Base-by-base conservation (phyloP, 2,113 vertebrate species). In the Callaeas wilsoni region DNA sequence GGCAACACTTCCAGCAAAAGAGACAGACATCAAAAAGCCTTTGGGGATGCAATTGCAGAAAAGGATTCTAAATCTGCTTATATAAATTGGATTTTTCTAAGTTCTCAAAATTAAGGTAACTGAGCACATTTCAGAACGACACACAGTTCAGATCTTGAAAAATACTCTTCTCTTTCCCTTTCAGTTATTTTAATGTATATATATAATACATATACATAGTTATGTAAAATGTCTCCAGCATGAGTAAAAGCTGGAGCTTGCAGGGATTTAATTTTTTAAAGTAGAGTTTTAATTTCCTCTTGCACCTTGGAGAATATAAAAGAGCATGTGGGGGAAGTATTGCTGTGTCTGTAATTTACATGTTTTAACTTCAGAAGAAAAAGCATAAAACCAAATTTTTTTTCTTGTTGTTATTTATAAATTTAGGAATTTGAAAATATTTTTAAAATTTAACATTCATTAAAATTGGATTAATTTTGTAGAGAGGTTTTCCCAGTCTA, bases 51-150 rank as follows among this genome's bases (percentile, higher is more conserved):
- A 76, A 5, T 35, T 95, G 44, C 73, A 42, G 81, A 23, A 86
- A 79, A 86, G 19, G 33, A 44, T 84, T 87, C 33, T 77, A 88
- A 94, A 96, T 90, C 95, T 94, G 42, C 59, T 80, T 93, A 67
- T 41, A 67, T 39, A 93, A 93, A 85, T 89, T 69, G 53, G 87
- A 79, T 84, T 94, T 94, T 94, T 73, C 15, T 63, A 29, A 62
- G 16, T 44, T 94, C 33, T 91, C 37, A 82, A 88, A 94, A 79
- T 91, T 87, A 90, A 93, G 65, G 74, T 74, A 79, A 30, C 37
- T 10, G 0, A 90, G 52, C 9, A 56, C 77, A 86, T n/a, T 77
- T 76, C 32, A 49, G 26, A 86, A 62, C 20, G 42, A 91, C 93
- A 74, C 70, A 26, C 15, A 65, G 14, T 57, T 81, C 60, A 32